phyloP scores from a whole-genome alignment of 2,113 vertebrate genomes.

The Caranx ignobilis region DNA sequence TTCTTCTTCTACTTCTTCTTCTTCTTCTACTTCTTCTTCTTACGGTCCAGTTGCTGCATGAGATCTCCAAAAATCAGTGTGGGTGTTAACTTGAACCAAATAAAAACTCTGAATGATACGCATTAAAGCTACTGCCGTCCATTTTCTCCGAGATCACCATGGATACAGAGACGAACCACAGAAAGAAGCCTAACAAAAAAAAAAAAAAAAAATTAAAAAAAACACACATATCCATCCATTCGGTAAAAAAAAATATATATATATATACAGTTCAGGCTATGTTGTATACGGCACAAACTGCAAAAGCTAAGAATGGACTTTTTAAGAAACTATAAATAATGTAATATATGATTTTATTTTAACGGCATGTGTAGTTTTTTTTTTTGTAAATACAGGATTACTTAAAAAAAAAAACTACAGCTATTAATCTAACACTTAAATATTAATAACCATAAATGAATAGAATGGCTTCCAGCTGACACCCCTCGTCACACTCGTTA shows the following conservation, averaged over 20 bases:
- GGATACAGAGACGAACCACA: conserved; percentile 55
- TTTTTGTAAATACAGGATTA: conserved; percentile 96
- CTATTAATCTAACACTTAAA: conserved; percentile 86
- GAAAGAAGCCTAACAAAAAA: conserved; percentile 59
- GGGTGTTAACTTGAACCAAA: conserved; percentile 80
- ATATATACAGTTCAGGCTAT: conserved; percentile 89
- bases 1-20: conserved; percentile 19
- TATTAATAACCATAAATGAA: conserved; percentile 87
- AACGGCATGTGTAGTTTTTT: conserved; percentile 91
- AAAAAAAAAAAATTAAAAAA: conserved; percentile 24
- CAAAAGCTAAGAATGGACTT: conserved; percentile 92
- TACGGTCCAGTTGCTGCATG: conserved; percentile 83
- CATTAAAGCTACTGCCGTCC: conserved; percentile 80
- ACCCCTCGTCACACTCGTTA: conserved; percentile 89
- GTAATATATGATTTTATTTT: conserved; percentile 99
- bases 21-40: too few relatives aligned
- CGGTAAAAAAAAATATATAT: conserved; percentile 38
- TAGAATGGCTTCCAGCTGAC: conserved; percentile 98
- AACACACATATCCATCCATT: conserved; percentile 79
- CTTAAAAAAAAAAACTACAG: conserved; percentile 82
- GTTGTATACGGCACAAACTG: conserved; percentile 91
- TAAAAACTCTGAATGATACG: conserved; percentile 79
- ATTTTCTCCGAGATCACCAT: conserved; percentile 75
- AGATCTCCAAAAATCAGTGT: conserved; percentile 80
- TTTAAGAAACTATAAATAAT: conserved; percentile 98